These are phyloP conservation scores for Epiblema foenella DNA, from an alignment of 2,888 invertebrate genomes.

Conservation along the genomic window DNA sequence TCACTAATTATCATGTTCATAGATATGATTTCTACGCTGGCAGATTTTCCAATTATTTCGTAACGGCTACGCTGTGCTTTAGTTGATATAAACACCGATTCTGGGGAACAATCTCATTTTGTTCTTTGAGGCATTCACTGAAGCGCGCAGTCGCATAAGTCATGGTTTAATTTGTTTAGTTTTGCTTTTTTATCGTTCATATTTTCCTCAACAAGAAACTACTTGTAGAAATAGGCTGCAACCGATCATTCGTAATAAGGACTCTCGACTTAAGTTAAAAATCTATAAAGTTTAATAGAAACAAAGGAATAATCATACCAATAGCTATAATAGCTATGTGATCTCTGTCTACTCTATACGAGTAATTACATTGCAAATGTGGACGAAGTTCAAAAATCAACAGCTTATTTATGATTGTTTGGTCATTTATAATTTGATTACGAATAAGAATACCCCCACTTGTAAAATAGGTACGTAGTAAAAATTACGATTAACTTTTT, in stretches of 20 bases:
- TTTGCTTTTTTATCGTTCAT: conserved; percentile 1
- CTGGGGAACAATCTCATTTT: not conserved
- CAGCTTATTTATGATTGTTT: not conserved
- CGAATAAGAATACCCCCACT: no score
- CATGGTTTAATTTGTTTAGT: conserved; percentile 29
- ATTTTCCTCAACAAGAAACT: not conserved
- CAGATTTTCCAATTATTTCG: not conserved
- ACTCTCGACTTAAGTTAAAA: not conserved
- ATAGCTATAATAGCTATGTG: not conserved
- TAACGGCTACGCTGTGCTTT: no score
- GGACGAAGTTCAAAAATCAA: no score
- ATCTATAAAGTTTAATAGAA: not conserved
- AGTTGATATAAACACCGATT: not conserved
- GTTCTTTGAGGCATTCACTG: conserved; percentile 13
- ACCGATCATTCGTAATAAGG: not conserved
- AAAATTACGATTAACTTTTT: not conserved
- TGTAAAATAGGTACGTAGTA: not conserved
- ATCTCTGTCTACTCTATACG: not conserved
- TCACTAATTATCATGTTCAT: not conserved
- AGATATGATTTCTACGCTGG: not conserved
- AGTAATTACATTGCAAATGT: no score
- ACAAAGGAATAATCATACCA: not conserved
- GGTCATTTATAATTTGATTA: no score
- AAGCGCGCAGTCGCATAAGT: conserved; percentile 28
- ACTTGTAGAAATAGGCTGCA: not conserved